Evolutionary conservation across 2,888 invertebrate genomes (phyloP).

Genomic region (Drosophila birchii): DNA sequence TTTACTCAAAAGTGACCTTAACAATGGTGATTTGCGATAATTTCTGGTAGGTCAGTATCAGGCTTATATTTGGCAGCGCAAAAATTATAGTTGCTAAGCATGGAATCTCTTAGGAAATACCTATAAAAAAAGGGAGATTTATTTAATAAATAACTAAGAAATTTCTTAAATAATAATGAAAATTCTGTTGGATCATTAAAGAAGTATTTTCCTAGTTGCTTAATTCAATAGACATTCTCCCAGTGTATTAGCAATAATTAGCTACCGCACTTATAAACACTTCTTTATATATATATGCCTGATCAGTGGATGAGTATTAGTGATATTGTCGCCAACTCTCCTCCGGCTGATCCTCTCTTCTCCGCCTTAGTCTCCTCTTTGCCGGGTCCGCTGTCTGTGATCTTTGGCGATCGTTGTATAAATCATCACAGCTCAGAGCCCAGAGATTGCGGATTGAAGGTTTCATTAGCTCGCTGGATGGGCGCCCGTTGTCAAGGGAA

Average conservation of each 20-base stretch:
- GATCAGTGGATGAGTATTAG: constrained; percentile 31
- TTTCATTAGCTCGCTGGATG: constrained; percentile 22
- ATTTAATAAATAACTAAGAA: not conserved
- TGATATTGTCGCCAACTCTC: constrained; percentile 34
- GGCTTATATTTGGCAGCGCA: not conserved
- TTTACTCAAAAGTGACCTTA: constrained; percentile 19
- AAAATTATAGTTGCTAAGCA: constrained; percentile 15
- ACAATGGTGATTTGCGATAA: not conserved
- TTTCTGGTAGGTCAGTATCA: constrained; percentile 27
- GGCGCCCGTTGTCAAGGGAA: constrained; percentile 22
- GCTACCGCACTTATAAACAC: constrained; percentile 24
- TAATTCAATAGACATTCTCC: constrained; percentile 1
- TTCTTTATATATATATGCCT: constrained; percentile 1
- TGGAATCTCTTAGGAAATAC: not conserved
- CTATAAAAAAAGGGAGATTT: not conserved
- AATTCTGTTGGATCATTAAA: not conserved
- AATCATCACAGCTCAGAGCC: constrained; percentile 58
- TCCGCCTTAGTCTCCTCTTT: constrained; percentile 2
- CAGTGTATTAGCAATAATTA: constrained; percentile 39
- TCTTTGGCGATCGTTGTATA: constrained; percentile 55
- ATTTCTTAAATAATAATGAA: not conserved
- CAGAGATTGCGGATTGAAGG: constrained; percentile 39
- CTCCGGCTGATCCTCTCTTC: constrained; percentile 14
- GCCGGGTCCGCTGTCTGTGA: constrained; percentile 31
- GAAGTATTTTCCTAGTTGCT: too few species aligned